These are phyloP conservation scores for Pelmatolapia mariae DNA, from an alignment of 2,113 vertebrate genomes.

Conservation along the genomic window DNA sequence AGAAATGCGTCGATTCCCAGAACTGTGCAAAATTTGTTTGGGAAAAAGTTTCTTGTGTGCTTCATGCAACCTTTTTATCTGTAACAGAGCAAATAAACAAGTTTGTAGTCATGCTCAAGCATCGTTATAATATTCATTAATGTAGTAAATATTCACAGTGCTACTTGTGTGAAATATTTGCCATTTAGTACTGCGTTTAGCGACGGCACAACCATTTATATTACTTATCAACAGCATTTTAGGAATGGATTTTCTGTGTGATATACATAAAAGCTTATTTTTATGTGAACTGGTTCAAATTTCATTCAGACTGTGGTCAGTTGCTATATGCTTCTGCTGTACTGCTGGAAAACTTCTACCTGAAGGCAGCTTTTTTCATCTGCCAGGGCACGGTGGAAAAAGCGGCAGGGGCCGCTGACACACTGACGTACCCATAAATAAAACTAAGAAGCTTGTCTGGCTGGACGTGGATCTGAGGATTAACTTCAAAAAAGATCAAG, in stretches of 20 bases:
- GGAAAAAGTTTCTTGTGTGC: background rate
- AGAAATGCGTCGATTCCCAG: background rate
- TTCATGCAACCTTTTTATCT: background rate
- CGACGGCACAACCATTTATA: background rate
- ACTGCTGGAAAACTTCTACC: background rate
- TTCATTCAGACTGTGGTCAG: background rate
- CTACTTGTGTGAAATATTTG: background rate
- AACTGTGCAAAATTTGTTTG: background rate
- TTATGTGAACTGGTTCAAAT: background rate
- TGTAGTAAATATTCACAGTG: background rate
- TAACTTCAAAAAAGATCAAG: slow-evolving; percentile 17
- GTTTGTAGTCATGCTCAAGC: background rate
- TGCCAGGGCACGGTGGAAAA: background rate
- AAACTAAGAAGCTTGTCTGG: slow-evolving; percentile 60
- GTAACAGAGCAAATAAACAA: background rate
- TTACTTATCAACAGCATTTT: background rate
- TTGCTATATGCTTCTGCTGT: background rate
- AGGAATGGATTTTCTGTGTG: background rate
- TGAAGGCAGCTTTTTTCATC: background rate
- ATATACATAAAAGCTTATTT: background rate
- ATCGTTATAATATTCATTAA: background rate
- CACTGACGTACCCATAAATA: slow-evolving; percentile 49
- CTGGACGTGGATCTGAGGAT: slow-evolving; percentile 31
- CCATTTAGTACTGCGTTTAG: accelerated
- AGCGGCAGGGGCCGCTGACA: slow-evolving; percentile 5